Conservation (phyloP, 2,888 invertebrate species). For the Cryptops parisi region DNA sequence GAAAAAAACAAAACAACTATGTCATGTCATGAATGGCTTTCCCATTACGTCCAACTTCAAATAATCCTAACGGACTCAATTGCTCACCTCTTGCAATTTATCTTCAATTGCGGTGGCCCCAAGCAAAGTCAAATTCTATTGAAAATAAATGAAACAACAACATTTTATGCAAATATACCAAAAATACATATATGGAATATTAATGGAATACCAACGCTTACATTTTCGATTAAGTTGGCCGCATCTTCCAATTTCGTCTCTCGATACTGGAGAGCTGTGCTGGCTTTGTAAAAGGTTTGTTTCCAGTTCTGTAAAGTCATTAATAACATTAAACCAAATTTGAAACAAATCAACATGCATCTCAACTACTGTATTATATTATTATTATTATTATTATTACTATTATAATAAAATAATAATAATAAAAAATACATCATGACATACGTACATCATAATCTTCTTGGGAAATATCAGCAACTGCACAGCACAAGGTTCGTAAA, state of each 20-base stretch:
- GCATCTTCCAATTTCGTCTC: conserved; percentile 84
- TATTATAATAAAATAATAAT: no score
- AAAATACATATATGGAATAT: no score
- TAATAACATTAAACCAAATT: not conserved
- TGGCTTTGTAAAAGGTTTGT: conserved; percentile 70
- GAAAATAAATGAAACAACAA: conserved; percentile 7
- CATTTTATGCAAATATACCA: not conserved
- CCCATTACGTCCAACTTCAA: not conserved
- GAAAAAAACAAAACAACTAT: no score
- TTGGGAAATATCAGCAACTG: conserved; percentile 62
- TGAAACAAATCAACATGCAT: no score
- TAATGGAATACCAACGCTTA: conserved; percentile 20
- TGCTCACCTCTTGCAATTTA: conserved; percentile 61
- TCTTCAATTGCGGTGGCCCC: conserved; percentile 99
- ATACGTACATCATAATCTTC: conserved; percentile 55
- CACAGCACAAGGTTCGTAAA: conserved; percentile 85
- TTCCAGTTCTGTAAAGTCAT: conserved; percentile 53
- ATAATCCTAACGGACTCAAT: not conserved
- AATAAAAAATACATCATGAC: no score
- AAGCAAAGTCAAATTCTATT: conserved; percentile 58
- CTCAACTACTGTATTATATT: no score
- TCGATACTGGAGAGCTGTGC: conserved; percentile 63
- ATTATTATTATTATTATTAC: no score
- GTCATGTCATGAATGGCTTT: no score
- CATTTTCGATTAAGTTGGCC: conserved; percentile 75